Base-by-base conservation (phyloP, 2,113 vertebrate genomes). In the Pluvianellus socialis region DNA sequence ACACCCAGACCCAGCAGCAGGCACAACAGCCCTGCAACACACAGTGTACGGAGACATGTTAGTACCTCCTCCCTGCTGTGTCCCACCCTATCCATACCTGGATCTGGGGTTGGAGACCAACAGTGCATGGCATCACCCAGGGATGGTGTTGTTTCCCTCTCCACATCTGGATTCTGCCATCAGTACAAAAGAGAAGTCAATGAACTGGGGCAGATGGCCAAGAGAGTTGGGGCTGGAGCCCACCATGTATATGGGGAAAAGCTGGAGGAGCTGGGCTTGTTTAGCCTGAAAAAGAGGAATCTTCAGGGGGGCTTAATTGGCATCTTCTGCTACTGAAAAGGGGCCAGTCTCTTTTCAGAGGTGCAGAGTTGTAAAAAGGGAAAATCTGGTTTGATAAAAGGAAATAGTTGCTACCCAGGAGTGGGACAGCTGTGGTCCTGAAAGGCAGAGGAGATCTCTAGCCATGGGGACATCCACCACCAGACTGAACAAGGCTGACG, bases 11-110 rank as follows among this genome's bases (percentile, higher is more conserved):
- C 99, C 68, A 99, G 98, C 86, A 99, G 23, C 85, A 98, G 58
- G 89, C 98, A 99, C 79, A 99, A 93, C 79, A 99, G 45, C 76
- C 99, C 99, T 99, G 96, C 28, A 79, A 49, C 1, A 28, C 55
- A 84, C 28, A 65, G 15, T 62, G 70, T 75, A 3, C 53, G 42
- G 24, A 59, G 13, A 49, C 12, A 8, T 0, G 0, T 79, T 15
- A 79, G 26, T 27, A 45, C 6, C 19, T 11, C 42, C 61, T 23
- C 18, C 56, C 66, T 0, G 1, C 28, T 21, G 61, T 6, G 6
- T 19, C 28, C 28, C 75, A 53, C 28, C 27, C 74, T 63, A 33
- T 4, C 53, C 84, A 73, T 50, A 28, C 12, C 30, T 22, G 38
- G n/a, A 45, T 20, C n/a, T 56, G 33, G 17, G 9, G 11, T 8